These are phyloP conservation scores for Phrynosoma platyrhinos DNA, from an alignment of 2,113 vertebrate genomes.

Conservation along the genomic window DNA sequence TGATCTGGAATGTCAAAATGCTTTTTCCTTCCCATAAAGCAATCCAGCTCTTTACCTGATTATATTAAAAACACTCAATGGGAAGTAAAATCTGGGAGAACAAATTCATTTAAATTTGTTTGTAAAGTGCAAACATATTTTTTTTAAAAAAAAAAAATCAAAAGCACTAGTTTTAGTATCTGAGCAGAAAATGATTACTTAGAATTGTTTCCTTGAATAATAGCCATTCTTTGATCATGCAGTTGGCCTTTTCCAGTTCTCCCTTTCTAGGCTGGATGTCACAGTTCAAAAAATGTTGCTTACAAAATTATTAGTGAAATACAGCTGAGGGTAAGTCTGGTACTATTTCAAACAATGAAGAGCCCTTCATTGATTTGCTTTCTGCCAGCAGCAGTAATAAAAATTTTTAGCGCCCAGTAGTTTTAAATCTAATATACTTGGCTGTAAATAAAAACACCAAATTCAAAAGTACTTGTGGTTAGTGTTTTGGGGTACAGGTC, in stretches of 20 bases:
- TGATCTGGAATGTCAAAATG: conserved; percentile 5
- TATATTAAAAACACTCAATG: neutral
- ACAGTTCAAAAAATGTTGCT: neutral
- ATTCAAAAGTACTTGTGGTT: neutral
- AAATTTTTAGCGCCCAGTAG: neutral
- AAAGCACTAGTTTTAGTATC: neutral
- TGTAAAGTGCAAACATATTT: neutral
- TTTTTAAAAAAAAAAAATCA: too few relatives aligned
- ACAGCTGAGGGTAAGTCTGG: neutral
- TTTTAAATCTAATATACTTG: neutral
- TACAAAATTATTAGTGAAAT: neutral
- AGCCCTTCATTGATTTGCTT: neutral
- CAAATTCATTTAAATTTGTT: neutral
- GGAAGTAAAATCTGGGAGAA: conserved; percentile 6
- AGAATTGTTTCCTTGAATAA: neutral
- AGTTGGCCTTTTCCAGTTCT: neutral
- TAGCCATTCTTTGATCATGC: neutral
- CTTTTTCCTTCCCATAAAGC: neutral
- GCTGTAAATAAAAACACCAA: neutral
- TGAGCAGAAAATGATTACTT: neutral
- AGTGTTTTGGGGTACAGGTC: neutral
- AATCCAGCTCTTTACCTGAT: neutral
- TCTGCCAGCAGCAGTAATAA: too few relatives aligned
- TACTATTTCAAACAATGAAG: neutral
- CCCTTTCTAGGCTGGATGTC: too few relatives aligned